Percentiles rank a stretch among this genome's conserved stretches.
Evolutionary conservation across 2,113 vertebrate species (phyloP).

Genomic region (Lamprotornis superbus): DNA sequence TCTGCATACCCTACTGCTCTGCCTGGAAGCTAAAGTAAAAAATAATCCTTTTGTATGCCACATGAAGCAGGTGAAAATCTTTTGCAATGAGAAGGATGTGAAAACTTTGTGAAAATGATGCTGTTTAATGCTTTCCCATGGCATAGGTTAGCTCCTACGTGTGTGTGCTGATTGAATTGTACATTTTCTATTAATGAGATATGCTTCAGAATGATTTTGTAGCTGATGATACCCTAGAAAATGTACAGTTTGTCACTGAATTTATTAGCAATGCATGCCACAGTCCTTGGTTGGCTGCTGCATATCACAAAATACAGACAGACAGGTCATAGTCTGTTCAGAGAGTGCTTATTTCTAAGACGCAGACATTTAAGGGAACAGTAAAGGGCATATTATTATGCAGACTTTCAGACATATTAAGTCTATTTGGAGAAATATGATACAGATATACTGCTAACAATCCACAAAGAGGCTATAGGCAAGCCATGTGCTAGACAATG

Average conservation of each 20-base stretch:
- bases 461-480: background rate
- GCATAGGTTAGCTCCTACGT: background rate
- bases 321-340: background rate
- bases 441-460: background rate
- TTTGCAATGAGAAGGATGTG: background rate
- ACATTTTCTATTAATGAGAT: background rate
- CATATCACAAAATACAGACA: slow-evolving; percentile 1
- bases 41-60: background rate
- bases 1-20: slow-evolving; percentile 19
- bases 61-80: background rate
- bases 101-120: slow-evolving; percentile 28
- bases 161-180: background rate
- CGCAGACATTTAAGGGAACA: background rate
- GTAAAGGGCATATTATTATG: background rate
- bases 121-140: background rate
- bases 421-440: background rate
- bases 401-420: background rate
- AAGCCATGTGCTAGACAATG: background rate
- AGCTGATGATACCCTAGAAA: background rate
- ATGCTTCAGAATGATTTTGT: background rate
- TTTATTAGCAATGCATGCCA: background rate
- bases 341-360: background rate
- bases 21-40: slow-evolving; percentile 19
- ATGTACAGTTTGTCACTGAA: background rate
- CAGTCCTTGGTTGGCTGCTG: background rate